These are phyloP conservation scores for Lichenostomus cassidix DNA, from an alignment of 2,113 vertebrate genomes.

Conservation along the genomic window DNA sequence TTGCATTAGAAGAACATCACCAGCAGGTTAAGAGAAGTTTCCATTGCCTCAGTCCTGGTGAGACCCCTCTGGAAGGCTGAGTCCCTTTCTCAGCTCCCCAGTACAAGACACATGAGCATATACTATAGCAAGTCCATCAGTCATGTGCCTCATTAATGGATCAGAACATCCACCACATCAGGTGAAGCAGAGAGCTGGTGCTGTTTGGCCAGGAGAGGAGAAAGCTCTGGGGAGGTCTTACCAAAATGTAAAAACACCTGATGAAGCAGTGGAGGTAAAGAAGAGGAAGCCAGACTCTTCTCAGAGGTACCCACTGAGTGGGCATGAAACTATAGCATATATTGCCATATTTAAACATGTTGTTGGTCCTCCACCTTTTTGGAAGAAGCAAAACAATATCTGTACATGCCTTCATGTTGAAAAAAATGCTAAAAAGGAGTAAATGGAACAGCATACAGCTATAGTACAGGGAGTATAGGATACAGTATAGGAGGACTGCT, in stretches of 20 bases:
- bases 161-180: background rate
- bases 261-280: background rate
- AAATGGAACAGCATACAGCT: background rate
- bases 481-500: background rate
- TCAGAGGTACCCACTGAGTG: background rate
- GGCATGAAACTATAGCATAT: background rate
- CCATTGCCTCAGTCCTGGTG: background rate
- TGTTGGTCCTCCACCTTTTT: background rate
- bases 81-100: background rate
- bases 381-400: background rate
- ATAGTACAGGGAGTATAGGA: background rate
- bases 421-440: background rate
- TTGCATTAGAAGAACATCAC: background rate
- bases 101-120: rapidly evolving
- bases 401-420: background rate
- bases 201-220: background rate
- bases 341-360: background rate
- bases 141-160: too few species aligned
- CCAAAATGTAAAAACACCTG: background rate
- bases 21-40: background rate
- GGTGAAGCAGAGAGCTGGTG: background rate
- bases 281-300: background rate
- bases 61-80: background rate
- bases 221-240: background rate
- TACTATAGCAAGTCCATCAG: background rate